A percentile compares a stretch with the other conserved stretches of the same genome.
Conservation (phyloP, 2,113 vertebrate genomes). For the Eptatretus burgeri region DNA sequence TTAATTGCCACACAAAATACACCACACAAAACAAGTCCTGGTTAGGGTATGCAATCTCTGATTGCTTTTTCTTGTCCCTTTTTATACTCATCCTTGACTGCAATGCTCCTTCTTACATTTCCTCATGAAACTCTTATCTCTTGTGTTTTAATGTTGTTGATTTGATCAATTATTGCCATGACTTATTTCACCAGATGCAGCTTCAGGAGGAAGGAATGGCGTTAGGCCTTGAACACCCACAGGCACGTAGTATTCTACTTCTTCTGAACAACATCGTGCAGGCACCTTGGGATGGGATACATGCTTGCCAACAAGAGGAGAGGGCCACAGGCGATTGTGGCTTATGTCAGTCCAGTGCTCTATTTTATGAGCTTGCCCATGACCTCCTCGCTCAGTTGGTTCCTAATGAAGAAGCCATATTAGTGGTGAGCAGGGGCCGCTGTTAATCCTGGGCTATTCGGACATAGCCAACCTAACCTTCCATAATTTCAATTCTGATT, state of each 20-base stretch:
- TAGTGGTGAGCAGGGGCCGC: slow-evolving; percentile 46
- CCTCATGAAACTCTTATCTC: too few relatives aligned
- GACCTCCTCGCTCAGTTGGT: slow-evolving; percentile 69
- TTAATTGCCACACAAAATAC: too few relatives aligned
- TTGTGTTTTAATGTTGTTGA: too few relatives aligned
- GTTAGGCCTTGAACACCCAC: slow-evolving; percentile 59
- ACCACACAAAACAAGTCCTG: too few relatives aligned
- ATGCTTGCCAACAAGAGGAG: slow-evolving; percentile 85
- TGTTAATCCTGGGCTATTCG: neutral
- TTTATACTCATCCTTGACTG: too few relatives aligned
- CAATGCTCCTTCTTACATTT: too few relatives aligned
- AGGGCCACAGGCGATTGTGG: slow-evolving; percentile 57
- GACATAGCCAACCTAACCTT: too few relatives aligned
- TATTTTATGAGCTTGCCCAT: slow-evolving; percentile 88
- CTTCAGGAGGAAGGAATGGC: slow-evolving; percentile 82
- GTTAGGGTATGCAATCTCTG: too few relatives aligned
- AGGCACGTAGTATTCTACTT: slow-evolving; percentile 73
- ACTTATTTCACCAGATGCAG: slow-evolving; percentile 44
- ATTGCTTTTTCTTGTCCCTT: too few relatives aligned
- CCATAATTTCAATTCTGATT: too few relatives aligned
- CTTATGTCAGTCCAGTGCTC: slow-evolving; percentile 84
- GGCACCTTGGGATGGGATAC: slow-evolving; percentile 87
- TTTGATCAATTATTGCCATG: too few relatives aligned
- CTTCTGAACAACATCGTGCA: slow-evolving; percentile 96
- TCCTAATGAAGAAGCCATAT: slow-evolving; percentile 72